phyloP scores from a whole-genome alignment of 37 sponge, comb jelly and placozoan species.

The Theonella swinhoei region DNA sequence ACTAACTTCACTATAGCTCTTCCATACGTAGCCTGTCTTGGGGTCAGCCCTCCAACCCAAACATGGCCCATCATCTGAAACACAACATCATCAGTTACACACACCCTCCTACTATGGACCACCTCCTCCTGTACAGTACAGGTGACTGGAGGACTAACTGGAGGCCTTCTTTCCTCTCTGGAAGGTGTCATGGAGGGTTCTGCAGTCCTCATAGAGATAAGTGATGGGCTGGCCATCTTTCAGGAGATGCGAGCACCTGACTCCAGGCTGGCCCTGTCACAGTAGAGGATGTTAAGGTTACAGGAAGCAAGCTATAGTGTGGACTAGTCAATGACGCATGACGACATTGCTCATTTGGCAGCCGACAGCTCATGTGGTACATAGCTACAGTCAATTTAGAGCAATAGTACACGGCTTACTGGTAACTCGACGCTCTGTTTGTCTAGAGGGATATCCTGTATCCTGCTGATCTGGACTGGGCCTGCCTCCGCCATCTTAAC shows the following conservation, averaged over 20 bases:
- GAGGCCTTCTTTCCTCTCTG: conserved; percentile 74
- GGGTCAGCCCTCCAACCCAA: conserved; percentile 69
- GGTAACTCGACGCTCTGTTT: conserved; percentile 74
- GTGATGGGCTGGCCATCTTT: conserved; percentile 48
- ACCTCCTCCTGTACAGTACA: not conserved
- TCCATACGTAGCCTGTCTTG: conserved; percentile 66
- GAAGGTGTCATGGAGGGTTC: conserved; percentile 84
- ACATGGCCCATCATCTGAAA: conserved; percentile 74
- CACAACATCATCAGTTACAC: not conserved
- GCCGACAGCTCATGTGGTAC: no score
- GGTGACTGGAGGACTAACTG: conserved; percentile 21
- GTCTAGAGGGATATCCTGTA: conserved; percentile 34
- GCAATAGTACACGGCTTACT: no score
- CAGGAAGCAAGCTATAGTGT: not conserved
- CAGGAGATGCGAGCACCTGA: conserved; percentile 41
- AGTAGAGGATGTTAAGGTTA: not conserved
- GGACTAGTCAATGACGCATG: no score
- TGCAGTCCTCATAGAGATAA: conserved; percentile 56
- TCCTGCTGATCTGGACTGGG: not conserved
- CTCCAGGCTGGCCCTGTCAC: not conserved
- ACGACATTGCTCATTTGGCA: no score
- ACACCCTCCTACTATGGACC: no score
- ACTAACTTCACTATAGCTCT: conserved; percentile 68
- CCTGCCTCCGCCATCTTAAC: no score
- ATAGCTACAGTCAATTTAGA: no score